Evolutionary conservation across 2,888 invertebrate species (phyloP), one percentile per base, ranked within the genome.

Genomic region (Acronicta leporina): DNA sequence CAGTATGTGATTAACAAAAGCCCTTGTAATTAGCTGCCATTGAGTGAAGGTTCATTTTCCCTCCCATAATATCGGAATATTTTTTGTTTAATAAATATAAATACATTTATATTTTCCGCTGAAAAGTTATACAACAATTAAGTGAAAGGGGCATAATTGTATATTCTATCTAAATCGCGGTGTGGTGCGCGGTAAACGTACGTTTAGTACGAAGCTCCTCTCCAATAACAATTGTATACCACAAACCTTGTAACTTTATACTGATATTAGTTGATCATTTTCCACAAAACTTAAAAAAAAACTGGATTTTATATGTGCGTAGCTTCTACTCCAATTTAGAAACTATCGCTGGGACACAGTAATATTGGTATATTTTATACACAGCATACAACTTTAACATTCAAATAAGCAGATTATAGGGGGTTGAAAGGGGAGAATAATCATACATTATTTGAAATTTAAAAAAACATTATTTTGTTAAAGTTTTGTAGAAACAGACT

Each of bases 151-250:
- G 33, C 33, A 48, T 55, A 69, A 76, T 75, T 76, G 53, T 67
- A 44, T 63, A 70, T 67, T 65, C 75, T 75, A 75, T 76, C 75
- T 75, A 75, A 47, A 20, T 61, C 42, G 61, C 60, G 45, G 73
- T 73, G 75, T 56, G 67, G 69, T 76, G 75, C 57, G 53, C 62
- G 72, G 42, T 35, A 46, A 33, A 41, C 52, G 64, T 71, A 65
- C 59, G 30, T 58, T 47, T 8, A 56, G 62, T 57, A 66, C 66
- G 42, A 66, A 66, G 69, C 74, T 68, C 44, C 56, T 56, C 50
- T 43, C 40, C 59, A 30, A 44, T 54, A 47, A 73, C 74, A 65
- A 75, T 75, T 68, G 2, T 66, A 42, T 46, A 40, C 49, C 68
- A 71, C 67, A 66, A 52, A 63, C 65, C 60, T 71, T 64, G 14